Evolutionary conservation across 2,888 invertebrate genomes (phyloP), one percentile per base, ranked within the genome.

Genomic region (Apoderus coryli): DNA sequence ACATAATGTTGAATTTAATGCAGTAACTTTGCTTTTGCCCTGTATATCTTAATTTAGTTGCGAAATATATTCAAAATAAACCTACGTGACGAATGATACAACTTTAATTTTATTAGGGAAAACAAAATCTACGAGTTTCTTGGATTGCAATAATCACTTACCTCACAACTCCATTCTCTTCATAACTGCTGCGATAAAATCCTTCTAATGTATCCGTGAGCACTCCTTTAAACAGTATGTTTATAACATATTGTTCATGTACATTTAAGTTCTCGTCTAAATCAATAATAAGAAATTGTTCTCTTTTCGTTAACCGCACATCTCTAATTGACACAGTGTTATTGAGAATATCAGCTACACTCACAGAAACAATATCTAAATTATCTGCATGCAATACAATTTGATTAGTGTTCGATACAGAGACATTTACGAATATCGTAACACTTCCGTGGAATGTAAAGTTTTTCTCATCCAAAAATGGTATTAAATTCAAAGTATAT

Each of bases 171-270:
- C 74, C 75, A 37, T 67, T 67, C 39, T 69, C 67, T 42, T 64
- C 65, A 53, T 86, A 86, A 0, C 79, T 79, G 57, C 82, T 84
- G 43, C 81, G 66, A 50, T 85, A 86, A 56, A 86, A 84, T 24
- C 85, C 86, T 45, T 76, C 72, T 16, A 85, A 59, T 40, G 74
- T 66, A 49, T 84, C 79, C 47, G 76, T 77, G 29, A 88, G 60
- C 35, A 69, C 61, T 1, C 85, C 88, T 4, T 64, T 60, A 48
- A 74, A 89, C 27, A 68, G 67, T 36, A 86, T 72, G 40, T 67
- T 61, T 38, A 89, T 52, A 29, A 67, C 56, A 52, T 84, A 86
- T 38, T 68, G 65, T 25, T 61, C 58, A 9, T 72, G 74, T 9
- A 56, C 60, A 39, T 60, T 57, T 36, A 86, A 52, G 13, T 59